Evolutionary conservation across 1,140 invertebrate species (phyloP).

Genomic region (Gonioctena quinquepunctata): DNA sequence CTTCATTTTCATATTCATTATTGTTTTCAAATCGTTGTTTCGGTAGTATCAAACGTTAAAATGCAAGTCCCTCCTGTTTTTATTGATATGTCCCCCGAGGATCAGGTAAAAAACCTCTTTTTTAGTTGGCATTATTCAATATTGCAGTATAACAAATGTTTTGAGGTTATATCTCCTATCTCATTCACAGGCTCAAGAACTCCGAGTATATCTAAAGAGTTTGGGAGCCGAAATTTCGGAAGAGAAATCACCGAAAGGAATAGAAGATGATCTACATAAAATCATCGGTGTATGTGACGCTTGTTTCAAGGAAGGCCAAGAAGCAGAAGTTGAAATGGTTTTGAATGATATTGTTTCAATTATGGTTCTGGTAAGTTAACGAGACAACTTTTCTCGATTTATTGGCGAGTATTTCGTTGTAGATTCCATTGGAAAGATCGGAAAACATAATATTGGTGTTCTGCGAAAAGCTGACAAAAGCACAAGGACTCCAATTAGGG

Average conservation of each 20-base stretch:
- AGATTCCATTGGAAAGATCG: constrained; percentile 84
- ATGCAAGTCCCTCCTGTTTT: constrained; percentile 80
- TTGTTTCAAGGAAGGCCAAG: constrained; percentile 85
- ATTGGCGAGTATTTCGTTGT: constrained; percentile 25
- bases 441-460: constrained; percentile 89
- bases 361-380: constrained; percentile 77
- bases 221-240: constrained; percentile 90
- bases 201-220: constrained; percentile 86
- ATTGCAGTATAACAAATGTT: not conserved
- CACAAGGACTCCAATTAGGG: constrained; percentile 80
- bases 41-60: no score
- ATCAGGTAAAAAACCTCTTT: constrained; percentile 70
- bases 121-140: not conserved
- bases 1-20: not conserved
- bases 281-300: constrained; percentile 92
- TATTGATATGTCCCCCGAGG: constrained; percentile 78
- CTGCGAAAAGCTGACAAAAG: constrained; percentile 92
- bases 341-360: constrained; percentile 92
- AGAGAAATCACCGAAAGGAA: constrained; percentile 85
- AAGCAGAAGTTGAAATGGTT: constrained; percentile 79
- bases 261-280: constrained; percentile 92
- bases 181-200: constrained; percentile 76
- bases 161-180: constrained; percentile 56
- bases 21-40: not conserved
- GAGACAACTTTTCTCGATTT: not conserved